Base-by-base conservation (phyloP, 2,797 vertebrate species). In the Toxotes lorentzi region DNA sequence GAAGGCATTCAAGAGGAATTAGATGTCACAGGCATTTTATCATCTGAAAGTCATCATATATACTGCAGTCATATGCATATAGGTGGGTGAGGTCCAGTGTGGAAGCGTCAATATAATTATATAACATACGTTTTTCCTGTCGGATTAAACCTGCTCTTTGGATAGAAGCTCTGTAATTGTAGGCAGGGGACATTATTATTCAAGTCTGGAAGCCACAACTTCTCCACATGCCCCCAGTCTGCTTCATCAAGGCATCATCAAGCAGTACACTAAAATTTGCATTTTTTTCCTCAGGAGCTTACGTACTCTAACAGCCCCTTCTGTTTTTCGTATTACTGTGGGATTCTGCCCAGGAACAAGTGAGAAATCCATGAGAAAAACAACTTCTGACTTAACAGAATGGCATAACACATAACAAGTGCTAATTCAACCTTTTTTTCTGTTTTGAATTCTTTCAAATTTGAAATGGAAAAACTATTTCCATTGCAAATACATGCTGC, bases 281-380 rank as follows among this genome's bases (percentile, higher is more conserved):
- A 85, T 78, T 81, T 82, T 47, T 47, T 82, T 30, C 27, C 70
- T 69, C 30, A 48, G 69, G 60, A 57, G 59, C 16, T 32, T 10
- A 23, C 41, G 57, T 60, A 30, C 43, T 40, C 50, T 70, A 67
- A 57, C 51, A 12, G 38, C 30, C 12, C 32, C 64, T 64, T 70
- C 57, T 64, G 41, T 51, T 76, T 16, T 40, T 19, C 40, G 60
- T 23, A 34, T 79, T 12, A 59, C 34, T 51, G 54, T 24, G n/a
- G 50, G 63, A 73, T 63, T 32, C 63, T 74, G 78, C 56, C 0
- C 19, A 72, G 51, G 40, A 75, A 70, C 59, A 57, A 30, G 57
- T 72, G 53, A 48, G 61, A 59, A 63, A 86, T 81, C 75, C 72
- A 78, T 72, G 45, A 73, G 66, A 65, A 79, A 73, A 71, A 68